phyloP scores from a whole-genome alignment of 2,888 invertebrate genomes.

The Rotaria sp. region DNA sequence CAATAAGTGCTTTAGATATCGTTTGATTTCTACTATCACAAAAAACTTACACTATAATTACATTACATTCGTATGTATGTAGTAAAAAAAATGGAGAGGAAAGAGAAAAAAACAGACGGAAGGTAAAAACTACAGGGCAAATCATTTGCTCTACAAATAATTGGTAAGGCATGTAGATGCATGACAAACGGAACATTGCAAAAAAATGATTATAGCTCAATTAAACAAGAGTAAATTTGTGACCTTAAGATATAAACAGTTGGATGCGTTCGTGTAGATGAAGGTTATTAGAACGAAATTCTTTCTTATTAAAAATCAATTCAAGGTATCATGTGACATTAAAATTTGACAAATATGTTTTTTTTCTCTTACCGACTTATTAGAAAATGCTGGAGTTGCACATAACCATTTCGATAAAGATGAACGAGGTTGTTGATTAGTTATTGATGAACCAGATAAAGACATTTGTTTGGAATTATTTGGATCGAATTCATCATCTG shows the following conservation, averaged over 20 bases:
- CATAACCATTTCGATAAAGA: conserved; percentile 3
- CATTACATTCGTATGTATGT: neutral
- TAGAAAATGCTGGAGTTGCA: neutral
- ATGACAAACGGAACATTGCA: neutral
- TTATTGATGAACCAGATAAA: neutral
- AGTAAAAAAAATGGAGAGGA: neutral
- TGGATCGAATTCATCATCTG: neutral
- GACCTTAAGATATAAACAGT: neutral
- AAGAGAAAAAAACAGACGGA: neutral
- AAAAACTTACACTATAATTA: neutral
- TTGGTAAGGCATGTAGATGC: neutral
- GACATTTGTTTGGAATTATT: neutral
- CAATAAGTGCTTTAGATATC: neutral
- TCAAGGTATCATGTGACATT: neutral
- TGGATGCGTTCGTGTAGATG: neutral
- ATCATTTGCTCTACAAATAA: neutral
- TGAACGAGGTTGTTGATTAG: neutral
- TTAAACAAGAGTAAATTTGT: neutral
- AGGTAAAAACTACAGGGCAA: neutral
- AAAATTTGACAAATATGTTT: neutral
- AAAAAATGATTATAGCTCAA: neutral
- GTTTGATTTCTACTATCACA: neutral
- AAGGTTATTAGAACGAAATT: neutral
- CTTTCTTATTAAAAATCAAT: neutral
- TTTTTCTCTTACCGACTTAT: neutral